Evolutionary conservation across 2,888 invertebrate species (phyloP).

Genomic region (Pachliopta kotzebuea): DNA sequence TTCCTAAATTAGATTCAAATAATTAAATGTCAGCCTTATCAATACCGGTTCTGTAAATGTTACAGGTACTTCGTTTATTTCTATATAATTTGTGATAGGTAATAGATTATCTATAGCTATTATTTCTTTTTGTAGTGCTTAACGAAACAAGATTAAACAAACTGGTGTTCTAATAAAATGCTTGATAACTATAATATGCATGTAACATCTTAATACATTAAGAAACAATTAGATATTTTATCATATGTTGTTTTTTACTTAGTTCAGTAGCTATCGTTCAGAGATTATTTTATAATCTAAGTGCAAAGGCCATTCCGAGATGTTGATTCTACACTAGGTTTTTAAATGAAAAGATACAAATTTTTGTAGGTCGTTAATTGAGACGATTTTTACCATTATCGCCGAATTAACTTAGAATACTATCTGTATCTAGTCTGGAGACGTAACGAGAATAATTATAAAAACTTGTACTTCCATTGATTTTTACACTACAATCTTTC

Average conservation of each 20-base stretch:
- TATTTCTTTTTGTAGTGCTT: not conserved
- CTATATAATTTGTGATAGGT: too few relatives aligned
- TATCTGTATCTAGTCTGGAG: not conserved
- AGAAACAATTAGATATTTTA: not conserved
- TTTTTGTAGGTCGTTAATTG: slow-evolving; percentile 14
- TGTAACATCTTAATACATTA: not conserved
- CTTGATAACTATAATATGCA: not conserved
- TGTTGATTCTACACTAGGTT: slow-evolving; percentile 14
- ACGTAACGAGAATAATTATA: not conserved
- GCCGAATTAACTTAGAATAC: not conserved
- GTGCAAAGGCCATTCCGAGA: slow-evolving; percentile 19
- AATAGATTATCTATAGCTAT: too few relatives aligned
- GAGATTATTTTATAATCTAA: slow-evolving; percentile 28
- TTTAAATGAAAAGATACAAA: slow-evolving; percentile 14
- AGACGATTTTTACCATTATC: not conserved
- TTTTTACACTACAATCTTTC: too few relatives aligned
- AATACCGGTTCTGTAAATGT: too few relatives aligned
- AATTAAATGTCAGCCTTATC: too few relatives aligned
- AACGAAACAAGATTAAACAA: too few relatives aligned
- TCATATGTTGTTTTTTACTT: slow-evolving; percentile 20
- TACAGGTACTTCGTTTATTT: too few relatives aligned
- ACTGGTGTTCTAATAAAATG: not conserved
- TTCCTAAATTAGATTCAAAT: too few relatives aligned
- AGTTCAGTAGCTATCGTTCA: slow-evolving; percentile 11
- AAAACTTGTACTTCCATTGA: too few relatives aligned